These are phyloP conservation scores for Neodiprion pinetum DNA, from an alignment of 1,140 invertebrate genomes.

Conservation along the genomic window DNA sequence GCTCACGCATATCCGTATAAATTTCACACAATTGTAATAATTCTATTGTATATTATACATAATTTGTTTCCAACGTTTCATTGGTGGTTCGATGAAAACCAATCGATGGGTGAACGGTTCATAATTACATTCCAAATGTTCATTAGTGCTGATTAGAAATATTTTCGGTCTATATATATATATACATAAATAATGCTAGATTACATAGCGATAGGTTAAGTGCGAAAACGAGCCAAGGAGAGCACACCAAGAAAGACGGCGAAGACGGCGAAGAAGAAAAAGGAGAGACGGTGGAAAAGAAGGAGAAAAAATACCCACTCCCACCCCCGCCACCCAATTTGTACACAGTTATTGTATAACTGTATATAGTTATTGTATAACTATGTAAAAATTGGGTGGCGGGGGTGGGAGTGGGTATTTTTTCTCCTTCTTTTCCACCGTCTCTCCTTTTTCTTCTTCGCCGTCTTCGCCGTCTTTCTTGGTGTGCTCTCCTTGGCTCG, in stretches of 20 bases:
- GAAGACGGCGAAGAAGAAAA: conserved; percentile 10
- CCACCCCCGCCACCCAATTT: conserved; percentile 18
- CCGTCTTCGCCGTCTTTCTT: conserved; percentile 25
- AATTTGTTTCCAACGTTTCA: no score
- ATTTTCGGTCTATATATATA: conserved; percentile 39
- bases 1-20: no score
- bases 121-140: no score
- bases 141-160: no score
- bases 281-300: conserved; percentile 8
- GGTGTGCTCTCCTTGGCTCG: conserved; percentile 3
- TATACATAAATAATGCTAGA: conserved; percentile 53
- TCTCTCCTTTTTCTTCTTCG: background rate
- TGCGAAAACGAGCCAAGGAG: conserved; percentile 2
- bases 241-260: conserved; percentile 22
- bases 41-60: no score
- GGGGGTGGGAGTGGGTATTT: conserved; percentile 3
- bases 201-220: background rate
- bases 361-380: conserved; percentile 44
- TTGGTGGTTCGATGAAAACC: no score
- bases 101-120: no score
- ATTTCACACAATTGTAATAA: no score
- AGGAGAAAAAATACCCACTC: conserved; percentile 25
- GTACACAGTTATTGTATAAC: conserved; percentile 38
- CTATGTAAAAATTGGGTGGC: conserved; percentile 34
- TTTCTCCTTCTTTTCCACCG: conserved; percentile 20